Base-by-base conservation (phyloP, 1,140 invertebrate species). In the Drosophila carrolli region DNA sequence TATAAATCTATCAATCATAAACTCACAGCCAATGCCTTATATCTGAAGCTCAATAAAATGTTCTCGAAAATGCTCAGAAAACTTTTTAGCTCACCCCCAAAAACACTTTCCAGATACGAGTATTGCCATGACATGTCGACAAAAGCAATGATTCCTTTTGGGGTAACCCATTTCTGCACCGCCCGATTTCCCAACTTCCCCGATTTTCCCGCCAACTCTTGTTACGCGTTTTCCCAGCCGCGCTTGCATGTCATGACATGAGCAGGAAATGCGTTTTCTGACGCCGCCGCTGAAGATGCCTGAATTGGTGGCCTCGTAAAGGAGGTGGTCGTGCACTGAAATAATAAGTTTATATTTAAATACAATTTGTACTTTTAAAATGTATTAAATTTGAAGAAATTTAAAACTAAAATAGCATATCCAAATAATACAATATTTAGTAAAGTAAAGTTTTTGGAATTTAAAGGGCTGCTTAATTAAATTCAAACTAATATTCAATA, bases 181-280 rank as follows among this genome's bases (percentile, higher is more conserved):
- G 1, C 55, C 48, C 40, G 40, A 40, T 44, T 41, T 55, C 47
- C 16, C 55, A 51, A 51, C 48, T 51, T 51, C 29, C 41, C 23
- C 60, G 54, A 48, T 72, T 72, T 66, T 32, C 46, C 16, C 47
- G 38, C 60, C 37, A 50, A 23, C 61, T 68, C 47, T 40, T 19
- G 63, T 56, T 63, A 58, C 55, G 73, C 66, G 72, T 46, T 79
- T 40, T 47, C 50, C 50, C 44, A 43, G 58, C 56, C 71, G 58
- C 59, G 46, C 56, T 51, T 85, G 78, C 74, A 67, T 78, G 72
- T 88, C 79, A 55, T 89, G 83, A 89, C 83, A 88, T 78, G 76
- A 84, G 84, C 83, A 89, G 83, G 83, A 88, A 88, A 88, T 88
- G 84, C 84, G 84, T 88, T 88, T 89, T 79, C 82, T 71, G 65